These are phyloP conservation scores for Hyles vespertilio DNA, from an alignment of 1,140 invertebrate genomes.

Conservation along the genomic window DNA sequence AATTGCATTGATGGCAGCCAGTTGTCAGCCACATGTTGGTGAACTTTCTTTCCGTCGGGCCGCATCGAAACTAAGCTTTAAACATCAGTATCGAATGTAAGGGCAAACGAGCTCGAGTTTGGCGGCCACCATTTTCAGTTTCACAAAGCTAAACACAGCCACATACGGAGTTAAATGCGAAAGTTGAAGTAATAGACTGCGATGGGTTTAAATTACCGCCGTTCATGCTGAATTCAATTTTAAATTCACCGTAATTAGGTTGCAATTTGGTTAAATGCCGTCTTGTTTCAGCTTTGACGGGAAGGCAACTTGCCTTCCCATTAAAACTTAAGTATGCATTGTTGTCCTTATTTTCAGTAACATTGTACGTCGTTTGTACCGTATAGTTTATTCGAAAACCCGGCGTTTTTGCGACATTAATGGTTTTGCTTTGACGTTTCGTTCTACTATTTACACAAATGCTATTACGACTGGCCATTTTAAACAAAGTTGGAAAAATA, in stretches of 20 bases:
- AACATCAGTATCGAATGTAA: neutral
- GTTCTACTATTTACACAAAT: too few relatives aligned
- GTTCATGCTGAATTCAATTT: slow-evolving; percentile 3
- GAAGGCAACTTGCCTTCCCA: slow-evolving; percentile 9
- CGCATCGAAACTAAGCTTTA: too few relatives aligned
- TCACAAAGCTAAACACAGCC: neutral
- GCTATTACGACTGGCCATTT: neutral
- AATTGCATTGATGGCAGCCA: slow-evolving; percentile 5
- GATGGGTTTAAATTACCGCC: neutral
- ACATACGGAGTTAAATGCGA: slow-evolving; percentile 5
- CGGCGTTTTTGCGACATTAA: neutral
- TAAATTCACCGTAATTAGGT: slow-evolving; percentile 4
- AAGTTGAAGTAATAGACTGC: slow-evolving; percentile 6
- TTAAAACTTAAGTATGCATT: slow-evolving; percentile 11
- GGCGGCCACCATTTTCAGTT: slow-evolving; percentile 7
- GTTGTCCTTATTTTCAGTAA: slow-evolving; percentile 11
- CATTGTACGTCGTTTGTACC: slow-evolving; percentile 7
- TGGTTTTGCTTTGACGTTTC: neutral
- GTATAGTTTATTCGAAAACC: too few relatives aligned
- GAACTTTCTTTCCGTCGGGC: slow-evolving; percentile 5
- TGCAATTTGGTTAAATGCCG: neutral
- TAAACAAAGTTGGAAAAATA: slow-evolving; percentile 1
- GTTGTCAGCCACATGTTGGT: slow-evolving; percentile 9
- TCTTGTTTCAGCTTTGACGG: slow-evolving; percentile 13
- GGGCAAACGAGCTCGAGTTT: slow-evolving; percentile 2